These are phyloP conservation scores for Criorhina ranunculi DNA, from an alignment of 2,888 invertebrate species.

Conservation along the genomic window DNA sequence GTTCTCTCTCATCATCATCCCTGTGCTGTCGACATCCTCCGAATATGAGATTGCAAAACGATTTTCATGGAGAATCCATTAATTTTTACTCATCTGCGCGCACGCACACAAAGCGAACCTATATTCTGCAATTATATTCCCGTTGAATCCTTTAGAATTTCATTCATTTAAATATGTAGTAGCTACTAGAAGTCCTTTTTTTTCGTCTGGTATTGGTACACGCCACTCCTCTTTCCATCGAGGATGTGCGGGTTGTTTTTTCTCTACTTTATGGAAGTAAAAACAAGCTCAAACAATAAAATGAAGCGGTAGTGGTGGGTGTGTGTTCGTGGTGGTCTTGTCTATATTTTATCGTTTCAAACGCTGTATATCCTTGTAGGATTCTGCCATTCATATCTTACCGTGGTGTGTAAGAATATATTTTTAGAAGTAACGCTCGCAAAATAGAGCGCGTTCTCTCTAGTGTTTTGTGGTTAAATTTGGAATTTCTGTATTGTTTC, in stretches of 20 bases:
- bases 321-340: not conserved
- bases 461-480: constrained; percentile 13
- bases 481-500: not conserved
- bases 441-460: not conserved
- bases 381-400: constrained; percentile 24
- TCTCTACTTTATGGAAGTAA: constrained; percentile 13
- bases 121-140: constrained; percentile 50
- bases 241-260: constrained; percentile 25
- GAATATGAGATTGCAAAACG: constrained; percentile 40
- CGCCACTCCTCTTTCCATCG: not conserved
- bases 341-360: constrained; percentile 19
- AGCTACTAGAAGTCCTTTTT: no score
- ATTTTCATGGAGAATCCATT: constrained; percentile 56
- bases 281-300: constrained; percentile 26
- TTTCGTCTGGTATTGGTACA: not conserved
- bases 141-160: constrained; percentile 47
- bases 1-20: not conserved
- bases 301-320: constrained; percentile 1
- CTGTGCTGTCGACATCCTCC: not conserved
- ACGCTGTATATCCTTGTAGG: constrained; percentile 32
- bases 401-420: not conserved
- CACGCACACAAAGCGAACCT: constrained; percentile 19
- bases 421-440: constrained; percentile 5
- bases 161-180: constrained; percentile 44
- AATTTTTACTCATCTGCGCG: constrained; percentile 58